These are phyloP conservation scores for Drosophila leonis DNA, from an alignment of 2,888 invertebrate species.

Conservation along the genomic window DNA sequence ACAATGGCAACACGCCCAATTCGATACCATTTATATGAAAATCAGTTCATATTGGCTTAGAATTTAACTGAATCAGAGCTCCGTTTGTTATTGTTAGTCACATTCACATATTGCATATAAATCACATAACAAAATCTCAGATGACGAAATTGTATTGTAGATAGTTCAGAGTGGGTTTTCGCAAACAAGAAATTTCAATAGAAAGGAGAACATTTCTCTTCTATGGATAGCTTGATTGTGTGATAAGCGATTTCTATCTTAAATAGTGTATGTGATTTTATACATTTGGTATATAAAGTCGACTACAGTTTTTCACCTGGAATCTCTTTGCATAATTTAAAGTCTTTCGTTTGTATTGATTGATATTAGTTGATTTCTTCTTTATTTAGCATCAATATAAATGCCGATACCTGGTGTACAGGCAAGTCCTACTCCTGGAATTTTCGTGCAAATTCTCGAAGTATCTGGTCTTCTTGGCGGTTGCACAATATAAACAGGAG, in stretches of 20 bases:
- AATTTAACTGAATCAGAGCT: not conserved
- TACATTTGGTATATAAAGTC: not conserved
- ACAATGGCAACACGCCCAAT: slow-evolving; percentile 3
- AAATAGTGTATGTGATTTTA: not conserved
- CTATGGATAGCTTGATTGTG: not conserved
- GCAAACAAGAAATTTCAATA: not conserved
- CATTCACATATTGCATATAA: not conserved
- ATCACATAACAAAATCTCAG: not conserved
- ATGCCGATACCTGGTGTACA: not conserved
- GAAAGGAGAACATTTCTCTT: slow-evolving; percentile 1
- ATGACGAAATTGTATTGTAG: not conserved
- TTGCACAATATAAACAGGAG: not conserved
- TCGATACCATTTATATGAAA: slow-evolving; percentile 17
- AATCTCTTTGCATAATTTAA: not conserved
- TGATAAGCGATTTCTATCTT: not conserved
- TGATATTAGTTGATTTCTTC: not conserved
- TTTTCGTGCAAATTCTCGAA: slow-evolving; percentile 9
- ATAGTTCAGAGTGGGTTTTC: not conserved
- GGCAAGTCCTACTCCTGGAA: slow-evolving; percentile 2
- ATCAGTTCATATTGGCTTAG: slow-evolving; percentile 17
- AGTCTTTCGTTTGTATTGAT: not conserved
- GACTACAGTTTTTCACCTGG: not conserved
- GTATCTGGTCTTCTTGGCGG: not conserved
- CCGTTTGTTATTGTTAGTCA: not conserved
- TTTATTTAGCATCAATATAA: not conserved